Conservation (phyloP, 2,113 vertebrate species). For the Arizona elegans region DNA sequence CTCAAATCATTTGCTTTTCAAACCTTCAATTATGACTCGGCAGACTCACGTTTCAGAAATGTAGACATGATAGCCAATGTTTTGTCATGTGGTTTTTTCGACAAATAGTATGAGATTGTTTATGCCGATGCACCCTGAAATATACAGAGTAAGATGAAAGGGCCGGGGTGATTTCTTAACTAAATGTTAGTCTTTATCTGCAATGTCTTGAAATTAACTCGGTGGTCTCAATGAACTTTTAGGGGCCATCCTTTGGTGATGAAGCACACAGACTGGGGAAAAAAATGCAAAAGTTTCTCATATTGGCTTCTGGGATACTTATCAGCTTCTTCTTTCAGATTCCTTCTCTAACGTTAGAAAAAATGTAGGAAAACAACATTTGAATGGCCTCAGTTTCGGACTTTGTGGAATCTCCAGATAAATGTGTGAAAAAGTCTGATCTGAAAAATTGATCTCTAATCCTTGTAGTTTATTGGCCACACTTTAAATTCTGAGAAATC, state of each 20-base stretch:
- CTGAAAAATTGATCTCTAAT: background rate
- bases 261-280: background rate
- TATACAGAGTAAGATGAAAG: background rate
- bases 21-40: constrained; percentile 77
- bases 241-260: background rate
- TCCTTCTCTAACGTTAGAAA: background rate
- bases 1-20: constrained; percentile 81
- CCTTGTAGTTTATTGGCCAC: too few relatives aligned
- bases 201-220: background rate
- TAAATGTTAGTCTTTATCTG: background rate
- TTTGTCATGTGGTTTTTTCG: constrained; percentile 59
- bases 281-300: background rate
- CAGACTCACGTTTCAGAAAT: constrained; percentile 73
- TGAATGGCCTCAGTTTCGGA: background rate
- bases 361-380: background rate
- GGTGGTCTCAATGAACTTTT: background rate
- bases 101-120: background rate
- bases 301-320: background rate
- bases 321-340: background rate
- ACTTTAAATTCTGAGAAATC: background rate
- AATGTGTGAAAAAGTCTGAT: background rate
- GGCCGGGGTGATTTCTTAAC: background rate
- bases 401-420: background rate
- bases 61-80: constrained; percentile 62
- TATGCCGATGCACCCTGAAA: constrained; percentile 15